phyloP scores from a whole-genome alignment of 2,888 invertebrate species.

The Synanthedon andrenaeformis region DNA sequence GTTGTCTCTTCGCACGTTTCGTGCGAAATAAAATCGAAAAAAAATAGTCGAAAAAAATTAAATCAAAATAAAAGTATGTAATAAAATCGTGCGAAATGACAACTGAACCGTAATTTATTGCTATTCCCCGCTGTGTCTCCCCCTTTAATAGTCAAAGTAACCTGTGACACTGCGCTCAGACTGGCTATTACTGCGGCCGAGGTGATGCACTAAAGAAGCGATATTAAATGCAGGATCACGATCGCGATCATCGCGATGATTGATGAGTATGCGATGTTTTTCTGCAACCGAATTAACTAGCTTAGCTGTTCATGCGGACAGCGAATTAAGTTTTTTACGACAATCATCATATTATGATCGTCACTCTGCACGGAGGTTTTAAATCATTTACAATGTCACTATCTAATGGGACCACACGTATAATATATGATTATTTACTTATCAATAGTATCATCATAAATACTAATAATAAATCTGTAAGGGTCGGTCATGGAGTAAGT shows the following conservation, averaged over 20 bases:
- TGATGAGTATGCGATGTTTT: background rate
- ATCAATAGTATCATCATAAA: too few relatives aligned
- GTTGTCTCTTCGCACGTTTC: too few relatives aligned
- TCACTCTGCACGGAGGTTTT: background rate
- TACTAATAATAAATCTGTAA: too few relatives aligned
- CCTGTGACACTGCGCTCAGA: background rate
- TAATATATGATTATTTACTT: too few relatives aligned
- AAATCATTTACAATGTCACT: background rate
- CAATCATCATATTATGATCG: background rate
- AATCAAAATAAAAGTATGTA: too few relatives aligned
- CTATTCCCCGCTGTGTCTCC: background rate
- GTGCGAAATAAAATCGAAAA: too few relatives aligned
- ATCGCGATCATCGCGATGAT: background rate
- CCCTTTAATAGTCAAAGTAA: background rate
- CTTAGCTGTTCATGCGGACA: background rate
- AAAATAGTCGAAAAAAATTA: too few relatives aligned
- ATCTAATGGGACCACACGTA: background rate
- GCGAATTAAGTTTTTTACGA: background rate
- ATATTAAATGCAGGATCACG: slow-evolving; percentile 4
- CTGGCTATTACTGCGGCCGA: background rate
- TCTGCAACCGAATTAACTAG: background rate
- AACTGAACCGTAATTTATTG: background rate
- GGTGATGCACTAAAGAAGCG: slow-evolving; percentile 2
- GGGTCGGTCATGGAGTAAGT: too few relatives aligned
- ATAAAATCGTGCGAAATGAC: background rate